phyloP scores from a whole-genome alignment of 2,797 vertebrate species.

The Coendou prehensilis region DNA sequence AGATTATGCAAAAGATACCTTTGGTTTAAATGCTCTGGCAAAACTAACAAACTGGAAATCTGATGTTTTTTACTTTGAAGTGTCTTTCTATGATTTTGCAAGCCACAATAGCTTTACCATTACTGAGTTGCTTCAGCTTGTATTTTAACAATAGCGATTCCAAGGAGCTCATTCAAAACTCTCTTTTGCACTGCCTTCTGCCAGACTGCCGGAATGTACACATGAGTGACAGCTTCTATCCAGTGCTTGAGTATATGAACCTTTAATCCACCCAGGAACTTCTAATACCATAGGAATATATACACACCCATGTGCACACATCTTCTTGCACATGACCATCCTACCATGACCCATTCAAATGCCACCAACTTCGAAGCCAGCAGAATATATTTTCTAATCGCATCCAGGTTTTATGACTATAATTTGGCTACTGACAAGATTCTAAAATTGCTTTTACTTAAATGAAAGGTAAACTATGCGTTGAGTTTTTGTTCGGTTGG shows the following conservation, averaged over 20 bases:
- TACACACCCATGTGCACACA: background rate
- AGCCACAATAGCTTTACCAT: conserved; percentile 25
- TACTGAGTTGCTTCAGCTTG: conserved; percentile 58
- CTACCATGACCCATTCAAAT: conserved; percentile 81
- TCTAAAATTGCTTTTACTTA: conserved; percentile 77
- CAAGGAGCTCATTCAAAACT: conserved; percentile 72
- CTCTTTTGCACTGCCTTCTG: conserved; percentile 49
- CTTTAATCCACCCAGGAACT: conserved; percentile 65
- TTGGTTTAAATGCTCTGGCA: conserved; percentile 52
- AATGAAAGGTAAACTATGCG: conserved; percentile 66
- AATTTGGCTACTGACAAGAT: conserved; percentile 74
- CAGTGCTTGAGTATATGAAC: conserved; percentile 46
- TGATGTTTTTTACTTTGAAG: conserved; percentile 50
- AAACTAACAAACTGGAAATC: conserved; percentile 35
- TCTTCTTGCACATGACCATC: conserved; percentile 60
- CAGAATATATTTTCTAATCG: conserved; percentile 81
- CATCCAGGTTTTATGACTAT: conserved; percentile 69
- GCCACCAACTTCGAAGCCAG: conserved; percentile 84
- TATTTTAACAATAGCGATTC: conserved; percentile 63
- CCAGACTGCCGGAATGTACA: background rate
- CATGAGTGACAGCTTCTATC: conserved; percentile 64
- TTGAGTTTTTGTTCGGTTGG: conserved; percentile 63
- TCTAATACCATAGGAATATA: background rate
- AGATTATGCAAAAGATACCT: conserved; percentile 36
- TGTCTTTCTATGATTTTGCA: conserved; percentile 46